Percentiles rank a stretch among this genome's conserved stretches.
Evolutionary conservation across 2,113 vertebrate species (phyloP).

Genomic region (Spheniscus mendiculus): DNA sequence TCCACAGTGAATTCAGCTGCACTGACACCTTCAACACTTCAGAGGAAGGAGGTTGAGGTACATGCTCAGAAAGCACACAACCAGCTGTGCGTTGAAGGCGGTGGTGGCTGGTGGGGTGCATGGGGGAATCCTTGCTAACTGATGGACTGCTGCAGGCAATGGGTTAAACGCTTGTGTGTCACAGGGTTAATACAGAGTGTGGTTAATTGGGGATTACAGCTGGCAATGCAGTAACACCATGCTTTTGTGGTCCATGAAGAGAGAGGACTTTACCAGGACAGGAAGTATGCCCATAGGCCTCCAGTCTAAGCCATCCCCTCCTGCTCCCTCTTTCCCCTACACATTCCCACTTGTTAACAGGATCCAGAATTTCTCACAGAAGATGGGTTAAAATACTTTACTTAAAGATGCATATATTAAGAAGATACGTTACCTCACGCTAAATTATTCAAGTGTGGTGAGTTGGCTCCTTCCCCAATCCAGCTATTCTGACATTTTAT

Average conservation of each 20-base stretch:
- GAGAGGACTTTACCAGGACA: not conserved
- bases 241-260: not conserved
- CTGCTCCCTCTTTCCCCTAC: not conserved
- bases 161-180: not conserved
- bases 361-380: not conserved
- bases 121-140: not conserved
- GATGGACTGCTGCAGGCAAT: not conserved
- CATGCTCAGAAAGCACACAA: rapidly evolving
- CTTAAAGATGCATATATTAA: not conserved
- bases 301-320: not conserved
- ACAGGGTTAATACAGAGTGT: not conserved
- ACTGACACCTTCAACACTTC: not conserved
- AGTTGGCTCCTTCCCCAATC: not conserved
- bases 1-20: rapidly evolving
- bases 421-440: not conserved
- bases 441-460: not conserved
- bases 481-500: not conserved
- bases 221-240: not conserved
- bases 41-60: not conserved
- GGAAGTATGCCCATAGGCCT: not conserved
- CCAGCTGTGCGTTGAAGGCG: not conserved
- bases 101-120: not conserved
- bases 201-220: not conserved
- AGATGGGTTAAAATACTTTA: not conserved
- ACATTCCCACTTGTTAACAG: not conserved